Base-by-base conservation (phyloP, 2,888 invertebrate species). In the Amorpha juglandis region DNA sequence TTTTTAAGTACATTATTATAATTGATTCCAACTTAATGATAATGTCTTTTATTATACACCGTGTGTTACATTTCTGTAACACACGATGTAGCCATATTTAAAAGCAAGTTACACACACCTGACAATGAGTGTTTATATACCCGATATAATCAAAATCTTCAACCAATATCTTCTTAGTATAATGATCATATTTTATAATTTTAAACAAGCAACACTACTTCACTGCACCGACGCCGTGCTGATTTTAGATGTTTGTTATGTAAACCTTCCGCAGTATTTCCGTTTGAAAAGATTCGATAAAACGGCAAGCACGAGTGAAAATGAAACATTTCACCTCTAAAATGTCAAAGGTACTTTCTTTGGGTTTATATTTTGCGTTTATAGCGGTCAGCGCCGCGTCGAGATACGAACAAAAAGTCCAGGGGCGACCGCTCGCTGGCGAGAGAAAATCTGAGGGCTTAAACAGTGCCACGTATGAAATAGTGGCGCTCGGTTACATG, bases 391-490 rank as follows among this genome's bases (percentile, higher is more conserved):
- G 81, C 86, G 86, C 84, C 87, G 87, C 88, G 84, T 86, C 81
- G 86, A 79, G 84, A 86, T 83, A 88, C 80, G 86, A 91, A 84
- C 84, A 92, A 92, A 92, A 92, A 90, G 89, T 86, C 78, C 77
- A 76, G 78, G 76, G 80, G 81, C 84, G 81, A 82, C 83, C 86
- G 86, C 84, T 86, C 88, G 84, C 88, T 86, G 90, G 87, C 86
- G 88, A 75, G 91, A 91, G 91, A 88, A 92, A 92, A 92, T 92
- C 93, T 91, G 90, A 89, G 92, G 89, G 93, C 91, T 93, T 93
- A 93, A 92, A 93, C 91, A 93, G 90, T 89, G 88, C 88, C 90
- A 83, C 90, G 92, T 91, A 93, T 92, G 91, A 93, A 93, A 92
- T 92, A 92, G 90, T 90, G 83, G 88, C 83, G 89, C 88, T 91